Evolutionary conservation across 2,113 vertebrate genomes (phyloP).

Genomic region (Cyphomyrus plagiostoma): DNA sequence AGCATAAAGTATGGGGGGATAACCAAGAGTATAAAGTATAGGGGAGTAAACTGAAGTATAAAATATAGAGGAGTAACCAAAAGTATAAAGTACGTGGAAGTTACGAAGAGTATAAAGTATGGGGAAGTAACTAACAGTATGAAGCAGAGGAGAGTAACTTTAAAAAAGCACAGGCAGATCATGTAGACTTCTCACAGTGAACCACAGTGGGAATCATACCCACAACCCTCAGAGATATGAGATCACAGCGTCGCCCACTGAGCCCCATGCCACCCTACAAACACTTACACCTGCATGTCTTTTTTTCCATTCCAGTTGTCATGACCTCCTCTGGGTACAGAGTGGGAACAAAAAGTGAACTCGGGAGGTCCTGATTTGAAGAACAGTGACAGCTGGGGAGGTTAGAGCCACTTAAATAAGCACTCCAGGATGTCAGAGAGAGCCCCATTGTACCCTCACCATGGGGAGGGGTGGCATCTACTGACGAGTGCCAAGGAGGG

Average conservation of each 20-base stretch:
- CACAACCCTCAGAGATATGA: neutral
- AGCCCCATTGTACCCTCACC: neutral
- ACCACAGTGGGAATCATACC: neutral
- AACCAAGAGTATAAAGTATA: neutral
- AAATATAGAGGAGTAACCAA: neutral
- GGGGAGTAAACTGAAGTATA: neutral
- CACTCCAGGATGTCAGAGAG: neutral
- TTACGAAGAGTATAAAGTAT: neutral
- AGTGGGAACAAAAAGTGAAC: neutral
- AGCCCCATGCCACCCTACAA: neutral
- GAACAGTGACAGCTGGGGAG: neutral
- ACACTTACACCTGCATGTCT: neutral
- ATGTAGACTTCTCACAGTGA: neutral
- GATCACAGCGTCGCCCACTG: neutral
- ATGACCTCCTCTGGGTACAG: neutral
- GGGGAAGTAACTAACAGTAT: neutral
- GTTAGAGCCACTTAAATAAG: neutral
- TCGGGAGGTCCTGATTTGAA: neutral
- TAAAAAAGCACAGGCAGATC: neutral
- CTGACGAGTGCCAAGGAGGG: neutral
- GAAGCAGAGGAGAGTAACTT: neutral
- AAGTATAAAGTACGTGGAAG: neutral
- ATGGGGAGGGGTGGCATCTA: neutral
- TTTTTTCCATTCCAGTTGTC: neutral
- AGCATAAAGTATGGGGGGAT: neutral